Base-by-base conservation (phyloP, 2,888 invertebrate genomes). In the Taphrorychus bicolor region DNA sequence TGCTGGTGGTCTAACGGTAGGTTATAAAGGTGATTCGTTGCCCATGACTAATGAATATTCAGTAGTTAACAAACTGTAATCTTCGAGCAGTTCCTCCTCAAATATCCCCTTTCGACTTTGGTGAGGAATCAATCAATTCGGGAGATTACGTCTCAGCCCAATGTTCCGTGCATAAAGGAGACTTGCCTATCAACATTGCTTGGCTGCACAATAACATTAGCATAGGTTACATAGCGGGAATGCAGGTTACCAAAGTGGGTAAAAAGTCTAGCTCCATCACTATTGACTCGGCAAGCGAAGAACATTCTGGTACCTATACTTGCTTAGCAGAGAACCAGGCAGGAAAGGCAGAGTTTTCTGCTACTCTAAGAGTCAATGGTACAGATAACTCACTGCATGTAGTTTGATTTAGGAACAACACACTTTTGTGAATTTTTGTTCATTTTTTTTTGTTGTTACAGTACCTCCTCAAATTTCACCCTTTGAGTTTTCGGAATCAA, bases 141-240 rank as follows among this genome's bases (percentile, higher is more conserved):
- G 91, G 90, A 59, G 90, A 91, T 79, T 86, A 87, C 53, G 87
- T 88, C 49, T 88, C 89, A 78, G 85, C 88, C 77, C 87, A 86
- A 61, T 92, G 91, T 80, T 87, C 89, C 71, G 87, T 89, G 53
- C 87, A 87, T 70, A 89, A 90, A 82, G 91, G 93, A 70, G 93
- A 93, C 82, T 58, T 74, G 83, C 92, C 92, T 56, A 85, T 94
- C 67, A 86, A 86, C 72, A 89, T 94, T 66, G 86, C 85, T 57
- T 94, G 94, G 94, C 87, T 86, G 76, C 89, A 91, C 80, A 90
- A 93, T 80, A 84, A 87, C 73, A 80, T 81, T 69, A 73, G 69
- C 17, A 75, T 86, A 14, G 85, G 84, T 73, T 79, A 76, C 72
- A 85, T 84, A 73, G 85, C 84, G 72, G 84, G 83, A 59, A 83